These are phyloP conservation scores for human (Homo sapiens) DNA, from an alignment of 2,113 vertebrate genomes.

Conservation along the genomic window DNA sequence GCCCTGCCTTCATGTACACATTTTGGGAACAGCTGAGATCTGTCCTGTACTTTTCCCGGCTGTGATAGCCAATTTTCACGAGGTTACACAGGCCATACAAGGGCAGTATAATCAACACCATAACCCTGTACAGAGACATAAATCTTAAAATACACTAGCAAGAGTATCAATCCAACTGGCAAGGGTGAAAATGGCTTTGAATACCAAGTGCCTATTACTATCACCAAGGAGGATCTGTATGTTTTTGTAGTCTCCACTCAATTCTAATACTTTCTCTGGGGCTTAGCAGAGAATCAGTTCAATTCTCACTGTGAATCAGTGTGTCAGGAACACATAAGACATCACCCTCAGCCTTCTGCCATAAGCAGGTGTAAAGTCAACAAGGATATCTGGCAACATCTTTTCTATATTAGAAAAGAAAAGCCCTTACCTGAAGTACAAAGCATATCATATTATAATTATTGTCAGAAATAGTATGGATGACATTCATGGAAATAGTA, in stretches of 20 bases:
- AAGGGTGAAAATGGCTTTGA: not conserved
- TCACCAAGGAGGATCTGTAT: not conserved
- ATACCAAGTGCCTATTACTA: not conserved
- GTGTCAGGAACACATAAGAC: not conserved
- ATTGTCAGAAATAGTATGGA: not conserved
- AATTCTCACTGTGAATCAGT: slow-evolving; percentile 27
- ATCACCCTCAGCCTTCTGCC: not conserved
- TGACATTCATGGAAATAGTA: not conserved
- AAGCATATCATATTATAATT: not conserved
- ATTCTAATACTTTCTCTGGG: not conserved
- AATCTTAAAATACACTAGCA: not conserved
- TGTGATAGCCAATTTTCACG: not conserved
- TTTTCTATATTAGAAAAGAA: not conserved
- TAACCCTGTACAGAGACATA: not conserved
- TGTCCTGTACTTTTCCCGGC: not conserved
- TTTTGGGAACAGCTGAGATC: not conserved
- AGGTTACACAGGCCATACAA: not conserved
- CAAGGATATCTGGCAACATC: not conserved
- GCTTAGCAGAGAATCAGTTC: not conserved
- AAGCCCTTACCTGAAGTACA: not conserved
- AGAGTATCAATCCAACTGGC: not conserved
- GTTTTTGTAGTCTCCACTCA: not conserved
- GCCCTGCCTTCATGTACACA: not conserved
- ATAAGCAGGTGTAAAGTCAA: not conserved
- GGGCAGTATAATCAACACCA: not conserved